A percentile compares a stretch with the other conserved stretches of the same genome.
Conservation (phyloP, 2,797 vertebrate species). For the Cirrhinus mrigala region DNA sequence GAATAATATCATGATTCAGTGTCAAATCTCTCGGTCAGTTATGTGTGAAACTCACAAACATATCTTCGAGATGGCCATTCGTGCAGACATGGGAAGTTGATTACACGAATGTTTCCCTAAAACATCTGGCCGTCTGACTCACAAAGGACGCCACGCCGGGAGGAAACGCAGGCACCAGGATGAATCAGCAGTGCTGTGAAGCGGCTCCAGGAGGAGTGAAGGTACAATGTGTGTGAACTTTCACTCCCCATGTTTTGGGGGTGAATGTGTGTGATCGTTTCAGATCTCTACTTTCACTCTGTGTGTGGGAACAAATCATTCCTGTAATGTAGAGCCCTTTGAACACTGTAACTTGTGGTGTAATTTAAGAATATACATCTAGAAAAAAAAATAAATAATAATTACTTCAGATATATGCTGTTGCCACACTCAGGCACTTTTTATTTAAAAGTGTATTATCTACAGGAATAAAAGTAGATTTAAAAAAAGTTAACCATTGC, state of each 20-base stretch:
- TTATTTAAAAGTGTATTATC: background rate
- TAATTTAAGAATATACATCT: background rate
- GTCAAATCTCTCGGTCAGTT: slow-evolving; percentile 23
- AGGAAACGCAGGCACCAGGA: slow-evolving; percentile 63
- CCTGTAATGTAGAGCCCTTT: background rate
- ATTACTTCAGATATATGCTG: background rate
- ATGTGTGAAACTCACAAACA: slow-evolving; percentile 36
- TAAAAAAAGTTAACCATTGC: background rate
- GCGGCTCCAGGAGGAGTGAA: slow-evolving; percentile 55
- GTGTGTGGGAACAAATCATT: slow-evolving; percentile 43
- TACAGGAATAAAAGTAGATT: background rate
- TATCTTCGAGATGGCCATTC: slow-evolving; percentile 40
- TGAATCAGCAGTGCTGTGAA: slow-evolving; percentile 74
- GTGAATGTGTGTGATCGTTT: slow-evolving; percentile 60
- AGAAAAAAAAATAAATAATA: background rate
- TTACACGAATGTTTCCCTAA: slow-evolving; percentile 69
- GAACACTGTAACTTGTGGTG: background rate
- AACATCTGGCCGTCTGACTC: slow-evolving; percentile 75
- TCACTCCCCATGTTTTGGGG: slow-evolving; percentile 65
- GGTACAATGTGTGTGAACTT: slow-evolving; percentile 72
- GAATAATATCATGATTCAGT: slow-evolving; percentile 50
- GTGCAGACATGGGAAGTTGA: slow-evolving; percentile 54
- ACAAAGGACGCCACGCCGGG: slow-evolving; percentile 65
- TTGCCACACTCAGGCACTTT: background rate
- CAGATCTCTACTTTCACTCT: slow-evolving; percentile 5